Evolutionary conservation across 2,888 invertebrate genomes (phyloP), one percentile per base, ranked within the genome.

Genomic region (Limnephilus marmoratus): DNA sequence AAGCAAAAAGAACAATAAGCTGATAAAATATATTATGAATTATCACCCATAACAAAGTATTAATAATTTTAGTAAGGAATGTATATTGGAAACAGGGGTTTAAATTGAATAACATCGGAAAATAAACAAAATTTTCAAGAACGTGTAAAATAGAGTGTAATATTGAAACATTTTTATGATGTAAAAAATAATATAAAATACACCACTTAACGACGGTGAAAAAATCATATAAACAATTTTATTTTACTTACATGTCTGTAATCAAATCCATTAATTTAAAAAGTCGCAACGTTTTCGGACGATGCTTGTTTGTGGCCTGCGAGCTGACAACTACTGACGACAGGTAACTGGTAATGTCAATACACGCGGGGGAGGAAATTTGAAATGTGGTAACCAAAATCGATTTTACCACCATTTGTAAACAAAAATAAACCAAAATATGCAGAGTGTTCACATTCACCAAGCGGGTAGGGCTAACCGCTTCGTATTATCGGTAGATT

Each of bases 341-440:
- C 12, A n/a, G 9, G 34, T 34, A 34, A 45, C 11, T 31, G 82
- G 34, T 82, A 82, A 29, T 82, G 31, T 82, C 82, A 68, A 41
- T 68, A 68, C 49, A 88, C 88, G 68, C 91, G 88, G 18, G 18
- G 88, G 88, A 49, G 91, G 68, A 68, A 88, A 91, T 92, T 92
- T 92, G 91, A 91, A 89, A 88, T 85, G 82, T 87, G 81, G 90
- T 91, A 82, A 92, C 82, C 86, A 90, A 91, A 92, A 92, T 93
- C 92, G 92, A 93, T 92, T 90, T 91, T 91, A 90, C 45, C 11
- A 83, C 92, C 93, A 91, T 92, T 92, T 91, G 93, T 93, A 93
- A 93, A 93, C 92, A 88, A 83, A 49, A 31, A 18, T 31, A n/a
- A n/a, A 87, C 82, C 92, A 29, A 86, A 92, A 92, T 92, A 92